phyloP scores from a whole-genome alignment of 2,797 vertebrate genomes.

The Kryptopterus vitreolus region DNA sequence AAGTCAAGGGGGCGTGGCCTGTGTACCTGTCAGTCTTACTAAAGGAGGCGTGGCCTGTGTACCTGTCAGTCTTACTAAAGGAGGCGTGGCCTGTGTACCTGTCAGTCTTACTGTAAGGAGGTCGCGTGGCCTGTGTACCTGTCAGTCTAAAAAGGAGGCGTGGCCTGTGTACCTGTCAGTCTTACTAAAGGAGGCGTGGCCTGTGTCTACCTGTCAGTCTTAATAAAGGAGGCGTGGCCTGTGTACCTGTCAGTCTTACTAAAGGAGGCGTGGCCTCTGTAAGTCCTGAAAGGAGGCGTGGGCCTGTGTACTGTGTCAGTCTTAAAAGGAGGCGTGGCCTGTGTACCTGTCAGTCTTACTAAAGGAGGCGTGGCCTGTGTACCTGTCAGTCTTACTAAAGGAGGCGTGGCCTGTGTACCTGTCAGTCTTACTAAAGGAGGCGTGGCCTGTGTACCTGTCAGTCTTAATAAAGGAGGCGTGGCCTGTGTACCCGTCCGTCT shows the following conservation, averaged over 20 bases:
- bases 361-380: background rate
- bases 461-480: background rate
- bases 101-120: no score
- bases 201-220: no score
- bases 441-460: no score
- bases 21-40: background rate
- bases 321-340: background rate
- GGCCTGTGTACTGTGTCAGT: no score
- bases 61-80: background rate
- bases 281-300: background rate
- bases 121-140: no score
- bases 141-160: no score
- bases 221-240: no score
- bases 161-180: no score
- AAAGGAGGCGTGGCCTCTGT: no score
- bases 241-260: no score
- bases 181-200: background rate
- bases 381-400: background rate
- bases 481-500: background rate
- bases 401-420: background rate
- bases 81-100: background rate
- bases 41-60: background rate
- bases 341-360: background rate
- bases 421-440: background rate
- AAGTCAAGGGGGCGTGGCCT: background rate